Percentiles rank a stretch among this genome's conserved stretches.
These are phyloP conservation scores for Agriopis aurantiaria DNA, from an alignment of 2,888 invertebrate species.

Conservation along the genomic window DNA sequence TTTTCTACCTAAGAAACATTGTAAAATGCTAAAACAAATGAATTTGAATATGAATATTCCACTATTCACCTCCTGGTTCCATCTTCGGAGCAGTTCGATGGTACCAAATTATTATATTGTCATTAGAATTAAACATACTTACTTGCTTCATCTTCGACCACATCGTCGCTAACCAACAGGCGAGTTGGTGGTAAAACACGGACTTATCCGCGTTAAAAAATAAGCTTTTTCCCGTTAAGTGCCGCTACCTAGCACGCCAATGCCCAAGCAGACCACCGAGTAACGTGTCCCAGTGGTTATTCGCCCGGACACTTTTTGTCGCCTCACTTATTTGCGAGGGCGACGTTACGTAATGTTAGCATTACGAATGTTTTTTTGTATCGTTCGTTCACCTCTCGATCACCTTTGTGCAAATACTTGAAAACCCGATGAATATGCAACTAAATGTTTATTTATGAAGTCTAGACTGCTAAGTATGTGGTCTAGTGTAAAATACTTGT, in stretches of 20 bases:
- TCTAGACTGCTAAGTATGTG: slow-evolving; percentile 20
- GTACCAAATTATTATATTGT: too few relatives aligned
- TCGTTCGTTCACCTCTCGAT: slow-evolving; percentile 53
- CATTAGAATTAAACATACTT: too few relatives aligned
- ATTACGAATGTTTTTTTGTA: slow-evolving; percentile 39
- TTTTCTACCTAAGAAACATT: too few relatives aligned
- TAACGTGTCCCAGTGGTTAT: background rate
- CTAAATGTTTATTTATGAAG: slow-evolving; percentile 22
- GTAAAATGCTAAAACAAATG: too few relatives aligned
- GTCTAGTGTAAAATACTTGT: slow-evolving; percentile 6
- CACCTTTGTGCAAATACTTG: slow-evolving; percentile 31
- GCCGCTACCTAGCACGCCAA: background rate
- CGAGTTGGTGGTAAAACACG: too few relatives aligned
- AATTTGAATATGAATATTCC: too few relatives aligned
- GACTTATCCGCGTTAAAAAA: too few relatives aligned
- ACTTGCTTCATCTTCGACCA: too few relatives aligned
- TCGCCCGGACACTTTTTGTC: slow-evolving; percentile 31
- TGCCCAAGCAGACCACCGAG: background rate
- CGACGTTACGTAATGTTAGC: slow-evolving; percentile 48
- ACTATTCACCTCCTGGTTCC: too few relatives aligned
- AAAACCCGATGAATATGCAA: slow-evolving; percentile 32
- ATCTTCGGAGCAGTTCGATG: too few relatives aligned
- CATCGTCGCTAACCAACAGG: too few relatives aligned
- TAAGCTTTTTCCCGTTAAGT: too few relatives aligned
- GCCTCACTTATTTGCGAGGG: slow-evolving; percentile 42